phyloP scores from a whole-genome alignment of 2,888 invertebrate genomes.

The Rhodophaea formosa region DNA sequence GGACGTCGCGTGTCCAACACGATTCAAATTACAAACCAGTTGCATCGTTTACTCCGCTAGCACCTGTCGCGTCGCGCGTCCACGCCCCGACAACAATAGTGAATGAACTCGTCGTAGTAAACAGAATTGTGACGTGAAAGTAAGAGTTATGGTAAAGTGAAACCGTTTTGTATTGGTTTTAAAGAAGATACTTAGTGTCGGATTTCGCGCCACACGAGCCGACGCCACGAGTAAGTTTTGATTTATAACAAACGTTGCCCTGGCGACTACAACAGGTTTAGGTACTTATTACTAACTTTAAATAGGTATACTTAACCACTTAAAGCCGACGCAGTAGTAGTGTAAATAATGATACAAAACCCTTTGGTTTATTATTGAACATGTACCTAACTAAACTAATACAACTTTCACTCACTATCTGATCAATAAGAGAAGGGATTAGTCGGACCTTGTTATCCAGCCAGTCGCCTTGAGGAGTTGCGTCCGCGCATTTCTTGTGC shows the following conservation, averaged over 20 bases:
- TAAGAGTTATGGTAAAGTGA: conserved; percentile 70
- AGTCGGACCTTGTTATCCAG: conserved; percentile 60
- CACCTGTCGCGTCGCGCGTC: conserved; percentile 37
- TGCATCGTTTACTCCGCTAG: conserved; percentile 44
- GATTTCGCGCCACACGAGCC: conserved; percentile 31
- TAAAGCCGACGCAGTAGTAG: not conserved
- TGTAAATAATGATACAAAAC: not conserved
- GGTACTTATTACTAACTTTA: not conserved
- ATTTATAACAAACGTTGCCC: conserved; percentile 21
- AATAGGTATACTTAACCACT: no score
- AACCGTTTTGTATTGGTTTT: conserved; percentile 37
- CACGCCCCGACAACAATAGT: conserved; percentile 28
- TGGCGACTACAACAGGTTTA: conserved; percentile 20
- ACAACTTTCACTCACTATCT: conserved; percentile 61
- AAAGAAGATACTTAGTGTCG: conserved; percentile 21
- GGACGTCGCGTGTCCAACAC: conserved; percentile 43
- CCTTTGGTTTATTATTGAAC: not conserved
- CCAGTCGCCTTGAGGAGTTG: conserved; percentile 56
- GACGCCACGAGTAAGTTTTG: conserved; percentile 15
- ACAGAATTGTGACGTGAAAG: conserved; percentile 41
- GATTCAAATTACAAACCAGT: conserved; percentile 55
- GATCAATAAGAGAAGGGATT: conserved; percentile 59
- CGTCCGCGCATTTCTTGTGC: conserved; percentile 41
- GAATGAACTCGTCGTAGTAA: conserved; percentile 46
- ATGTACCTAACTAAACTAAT: conserved; percentile 20